Evolutionary conservation across 2,888 invertebrate genomes (phyloP).

Genomic region (Yponomeuta sedellus): DNA sequence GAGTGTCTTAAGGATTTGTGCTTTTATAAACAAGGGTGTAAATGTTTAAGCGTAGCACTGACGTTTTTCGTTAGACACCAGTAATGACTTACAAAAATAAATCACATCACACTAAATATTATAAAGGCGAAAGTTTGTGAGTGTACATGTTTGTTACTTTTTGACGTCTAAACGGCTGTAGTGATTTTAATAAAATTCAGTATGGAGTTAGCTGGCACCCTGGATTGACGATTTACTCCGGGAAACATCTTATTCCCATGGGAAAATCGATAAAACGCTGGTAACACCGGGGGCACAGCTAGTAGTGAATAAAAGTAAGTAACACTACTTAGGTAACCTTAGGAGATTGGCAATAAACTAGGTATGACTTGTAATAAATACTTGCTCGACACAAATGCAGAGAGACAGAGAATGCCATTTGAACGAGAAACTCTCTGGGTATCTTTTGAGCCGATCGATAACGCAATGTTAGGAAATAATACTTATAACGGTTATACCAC

Average conservation of each 20-base stretch:
- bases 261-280: too few relatives aligned
- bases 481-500: slow-evolving; percentile 32
- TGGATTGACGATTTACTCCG: too few relatives aligned
- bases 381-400: slow-evolving; percentile 31
- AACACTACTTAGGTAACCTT: neutral
- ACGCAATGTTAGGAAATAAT: slow-evolving; percentile 61
- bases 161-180: too few relatives aligned
- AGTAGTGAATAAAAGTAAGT: neutral
- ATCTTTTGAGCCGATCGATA: slow-evolving; percentile 37
- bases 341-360: slow-evolving; percentile 22
- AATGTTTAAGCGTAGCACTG: neutral
- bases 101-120: too few relatives aligned
- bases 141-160: too few relatives aligned
- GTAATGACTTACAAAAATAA: neutral
- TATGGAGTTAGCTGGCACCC: too few relatives aligned
- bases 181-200: too few relatives aligned
- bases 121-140: too few relatives aligned
- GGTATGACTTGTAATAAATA: slow-evolving; percentile 27
- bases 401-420: slow-evolving; percentile 43
- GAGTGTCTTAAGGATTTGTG: too few relatives aligned
- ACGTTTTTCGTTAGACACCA: neutral
- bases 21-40: too few relatives aligned
- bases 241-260: too few relatives aligned
- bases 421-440: slow-evolving; percentile 42
- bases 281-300: too few relatives aligned